Percentiles rank a stretch among this genome's conserved stretches.
Conservation (phyloP, 1,140 invertebrate genomes). For the Lutraria rhynchaena region DNA sequence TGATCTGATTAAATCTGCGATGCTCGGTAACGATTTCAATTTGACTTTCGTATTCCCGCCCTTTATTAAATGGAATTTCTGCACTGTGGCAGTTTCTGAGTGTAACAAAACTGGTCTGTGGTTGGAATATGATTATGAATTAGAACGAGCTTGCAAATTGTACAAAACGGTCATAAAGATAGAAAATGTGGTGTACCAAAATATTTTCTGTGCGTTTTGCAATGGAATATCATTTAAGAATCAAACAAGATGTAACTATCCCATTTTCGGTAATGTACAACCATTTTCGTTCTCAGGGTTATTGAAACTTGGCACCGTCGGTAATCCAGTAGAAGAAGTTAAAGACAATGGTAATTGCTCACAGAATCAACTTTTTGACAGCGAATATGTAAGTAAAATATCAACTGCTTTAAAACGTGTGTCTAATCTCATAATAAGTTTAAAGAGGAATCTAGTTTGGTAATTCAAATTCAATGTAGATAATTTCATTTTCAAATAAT, state of each 20-base stretch:
- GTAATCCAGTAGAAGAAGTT: not conserved
- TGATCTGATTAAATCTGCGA: not conserved
- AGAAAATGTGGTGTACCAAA: not conserved
- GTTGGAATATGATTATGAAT: not conserved
- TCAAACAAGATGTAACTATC: too few species aligned
- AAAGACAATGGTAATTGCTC: not conserved
- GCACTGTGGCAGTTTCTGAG: not conserved
- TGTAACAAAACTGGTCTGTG: conserved; percentile 8
- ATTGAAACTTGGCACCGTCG: not conserved
- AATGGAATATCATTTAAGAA: not conserved
- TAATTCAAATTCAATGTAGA: too few species aligned
- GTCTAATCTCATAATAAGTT: too few species aligned
- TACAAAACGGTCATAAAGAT: not conserved
- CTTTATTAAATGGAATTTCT: not conserved
- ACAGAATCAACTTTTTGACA: not conserved
- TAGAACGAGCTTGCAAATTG: not conserved
- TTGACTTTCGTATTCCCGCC: not conserved
- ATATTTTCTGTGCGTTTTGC: not conserved
- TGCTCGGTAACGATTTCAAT: not conserved
- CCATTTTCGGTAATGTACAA: not conserved
- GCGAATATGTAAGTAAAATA: not conserved
- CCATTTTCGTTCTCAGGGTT: conserved; percentile 1
- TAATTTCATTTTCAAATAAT: too few species aligned
- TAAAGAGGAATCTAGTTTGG: too few species aligned
- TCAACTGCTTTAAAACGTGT: too few species aligned